Evolutionary conservation across 2,113 vertebrate species (phyloP), one percentile per base, ranked within the genome.

Genomic region (Muscicapa adusta): DNA sequence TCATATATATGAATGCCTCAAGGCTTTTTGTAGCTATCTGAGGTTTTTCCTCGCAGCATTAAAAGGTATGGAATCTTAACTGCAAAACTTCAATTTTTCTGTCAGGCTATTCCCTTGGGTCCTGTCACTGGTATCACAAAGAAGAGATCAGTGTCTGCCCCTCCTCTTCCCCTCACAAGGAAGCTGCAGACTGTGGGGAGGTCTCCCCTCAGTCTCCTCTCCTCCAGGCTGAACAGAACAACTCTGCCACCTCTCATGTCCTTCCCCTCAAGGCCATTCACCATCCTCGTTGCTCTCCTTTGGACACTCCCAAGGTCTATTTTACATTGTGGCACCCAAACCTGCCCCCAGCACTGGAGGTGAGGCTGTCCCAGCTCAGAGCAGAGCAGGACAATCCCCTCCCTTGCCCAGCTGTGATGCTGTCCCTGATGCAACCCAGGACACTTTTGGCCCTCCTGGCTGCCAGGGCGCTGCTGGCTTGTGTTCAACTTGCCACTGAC

Each of bases 381-480:
- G 50, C 60, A 74, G 50, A 40, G 42, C 6, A 0, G 60, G 60
- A n/a, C 50, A 74, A 48, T 65, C 29, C 29, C 70, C 29, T 85
- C 24, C 60, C 60, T 56, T 65, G 42, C 60, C 42, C 0, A 0
- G 42, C 42, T 80, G 77, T 0, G 0, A n/a, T 73, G 58, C 28
- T 84, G 40, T 18, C 12, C 50, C 58, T 74, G 68, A 48, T 47
- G n/a, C 15, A 0, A 7, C 23, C n/a, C n/a, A 65, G 15, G 18
- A 2, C 58, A 84, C 0, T 0, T 0, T 0, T 18, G 28, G 5
- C 12, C 18, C 40, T 48, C 24, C 60, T 65, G 70, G 24, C 50
- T 56, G n/a, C 29, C 60, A 56, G 68, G 58, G 29, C 70, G 29
- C 50, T 65, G 60, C 34, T 57, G 60, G 0, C 19, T 48, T 8